Evolutionary conservation across 2,113 vertebrate species (phyloP).

Genomic region (Spheniscus mendiculus): DNA sequence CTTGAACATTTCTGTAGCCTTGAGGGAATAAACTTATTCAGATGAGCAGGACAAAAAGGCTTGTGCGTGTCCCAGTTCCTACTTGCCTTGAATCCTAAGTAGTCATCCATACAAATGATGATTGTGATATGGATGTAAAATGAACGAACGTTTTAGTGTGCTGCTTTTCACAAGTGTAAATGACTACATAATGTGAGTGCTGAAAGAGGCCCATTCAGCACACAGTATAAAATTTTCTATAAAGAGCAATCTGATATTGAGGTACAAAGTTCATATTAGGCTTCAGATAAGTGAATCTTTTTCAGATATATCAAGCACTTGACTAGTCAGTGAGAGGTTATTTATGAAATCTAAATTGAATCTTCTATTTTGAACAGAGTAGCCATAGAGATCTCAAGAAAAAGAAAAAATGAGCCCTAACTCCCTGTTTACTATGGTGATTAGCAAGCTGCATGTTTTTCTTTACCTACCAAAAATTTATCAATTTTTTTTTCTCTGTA

Average conservation of each 20-base stretch:
- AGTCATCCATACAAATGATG: neutral
- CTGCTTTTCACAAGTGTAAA: neutral
- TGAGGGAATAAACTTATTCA: conserved; percentile 33
- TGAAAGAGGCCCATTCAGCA: neutral
- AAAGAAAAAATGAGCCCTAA: neutral
- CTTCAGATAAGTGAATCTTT: neutral
- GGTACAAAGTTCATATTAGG: neutral
- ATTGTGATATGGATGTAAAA: neutral
- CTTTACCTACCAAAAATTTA: neutral
- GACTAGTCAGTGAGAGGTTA: neutral
- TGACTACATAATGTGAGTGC: neutral
- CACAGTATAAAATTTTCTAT: neutral
- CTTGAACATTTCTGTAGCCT: conserved; percentile 28
- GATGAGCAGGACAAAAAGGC: conserved; percentile 38
- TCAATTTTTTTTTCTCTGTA: neutral
- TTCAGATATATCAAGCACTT: neutral
- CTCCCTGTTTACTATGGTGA: neutral
- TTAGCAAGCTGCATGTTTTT: neutral
- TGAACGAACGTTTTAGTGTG: neutral
- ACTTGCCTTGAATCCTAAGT: conserved; percentile 20
- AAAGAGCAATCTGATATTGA: neutral
- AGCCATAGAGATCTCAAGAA: neutral
- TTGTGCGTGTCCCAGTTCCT: neutral
- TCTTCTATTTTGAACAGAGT: neutral
- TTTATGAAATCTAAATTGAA: neutral